phyloP scores from a whole-genome alignment of 2,113 vertebrate species.

The Brachyhypopomus gauderio region DNA sequence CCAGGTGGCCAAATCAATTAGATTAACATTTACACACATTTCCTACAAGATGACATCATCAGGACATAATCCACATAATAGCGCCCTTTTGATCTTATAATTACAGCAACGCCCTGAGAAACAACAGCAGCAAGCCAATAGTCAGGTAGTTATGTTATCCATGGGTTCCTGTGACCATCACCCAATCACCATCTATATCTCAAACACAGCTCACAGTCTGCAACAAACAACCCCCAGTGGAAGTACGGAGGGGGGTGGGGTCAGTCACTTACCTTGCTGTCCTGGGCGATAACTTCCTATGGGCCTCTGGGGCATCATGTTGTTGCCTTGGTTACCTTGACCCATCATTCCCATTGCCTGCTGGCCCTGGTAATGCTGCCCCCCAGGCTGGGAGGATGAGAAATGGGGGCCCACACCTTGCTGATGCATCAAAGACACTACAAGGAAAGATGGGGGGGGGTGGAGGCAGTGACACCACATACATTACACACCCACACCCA shows the following conservation, averaged over 20 bases:
- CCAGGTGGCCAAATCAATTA: no score
- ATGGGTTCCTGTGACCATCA: no score
- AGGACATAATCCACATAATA: no score
- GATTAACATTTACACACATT: no score
- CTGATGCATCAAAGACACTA: conserved; percentile 96
- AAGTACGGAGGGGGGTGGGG: neutral
- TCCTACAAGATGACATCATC: no score
- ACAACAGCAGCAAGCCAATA: no score
- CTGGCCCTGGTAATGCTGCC: conserved; percentile 92
- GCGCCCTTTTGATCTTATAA: no score
- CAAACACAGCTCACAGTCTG: neutral
- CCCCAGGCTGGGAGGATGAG: conserved; percentile 82
- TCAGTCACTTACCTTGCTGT: conserved; percentile 84
- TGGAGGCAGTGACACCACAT: conserved; percentile 50
- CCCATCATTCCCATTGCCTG: conserved; percentile 90
- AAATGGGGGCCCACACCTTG: conserved; percentile 89
- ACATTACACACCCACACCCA: conserved; percentile 43
- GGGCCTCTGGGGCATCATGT: conserved; percentile 89
- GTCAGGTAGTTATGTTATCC: no score
- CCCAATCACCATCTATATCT: neutral
- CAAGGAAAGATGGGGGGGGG: conserved; percentile 50
- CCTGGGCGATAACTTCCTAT: conserved; percentile 89
- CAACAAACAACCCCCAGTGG: neutral
- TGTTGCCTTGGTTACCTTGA: conserved; percentile 86
- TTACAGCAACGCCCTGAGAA: no score